Evolutionary conservation across 2,888 invertebrate genomes (phyloP).

Genomic region (Scaptomyza tumidula): DNA sequence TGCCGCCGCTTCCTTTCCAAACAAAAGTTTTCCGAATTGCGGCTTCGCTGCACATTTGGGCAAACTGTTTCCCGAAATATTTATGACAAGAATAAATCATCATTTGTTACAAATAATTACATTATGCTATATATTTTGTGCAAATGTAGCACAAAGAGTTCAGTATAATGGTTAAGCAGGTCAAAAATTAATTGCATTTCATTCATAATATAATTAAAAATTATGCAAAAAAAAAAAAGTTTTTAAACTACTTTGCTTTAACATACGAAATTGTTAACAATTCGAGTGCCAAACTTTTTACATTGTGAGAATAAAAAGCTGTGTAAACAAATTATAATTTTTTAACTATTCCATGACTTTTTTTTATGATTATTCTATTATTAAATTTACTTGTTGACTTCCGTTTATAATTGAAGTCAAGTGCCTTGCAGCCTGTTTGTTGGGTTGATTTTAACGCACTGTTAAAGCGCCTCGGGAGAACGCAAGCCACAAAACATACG

Average conservation of each 20-base stretch:
- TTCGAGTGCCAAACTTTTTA: not conserved
- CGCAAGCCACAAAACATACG: constrained; percentile 23
- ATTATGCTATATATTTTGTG: not conserved
- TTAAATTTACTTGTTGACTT: constrained; percentile 4
- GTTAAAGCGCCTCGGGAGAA: constrained; percentile 42
- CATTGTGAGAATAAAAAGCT: not conserved
- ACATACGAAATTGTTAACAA: too few species aligned
- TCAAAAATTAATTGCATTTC: not conserved
- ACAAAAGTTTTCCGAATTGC: constrained; percentile 14
- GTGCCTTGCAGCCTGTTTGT: constrained; percentile 9
- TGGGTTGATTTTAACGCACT: constrained; percentile 38
- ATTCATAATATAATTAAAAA: not conserved
- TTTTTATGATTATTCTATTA: not conserved
- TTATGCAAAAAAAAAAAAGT: not conserved
- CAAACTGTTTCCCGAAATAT: constrained; percentile 31
- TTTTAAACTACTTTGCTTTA: too few species aligned
- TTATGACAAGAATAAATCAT: constrained; percentile 49
- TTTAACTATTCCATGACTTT: constrained; percentile 3
- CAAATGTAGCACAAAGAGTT: not conserved
- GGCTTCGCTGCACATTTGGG: constrained; percentile 26
- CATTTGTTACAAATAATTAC: constrained; percentile 32
- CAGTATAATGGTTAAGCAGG: not conserved
- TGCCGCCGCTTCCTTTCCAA: constrained; percentile 15
- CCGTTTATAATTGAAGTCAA: constrained; percentile 21
- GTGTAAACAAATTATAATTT: not conserved